Conservation (phyloP, 2,113 vertebrate genomes). For the Pica pica region DNA sequence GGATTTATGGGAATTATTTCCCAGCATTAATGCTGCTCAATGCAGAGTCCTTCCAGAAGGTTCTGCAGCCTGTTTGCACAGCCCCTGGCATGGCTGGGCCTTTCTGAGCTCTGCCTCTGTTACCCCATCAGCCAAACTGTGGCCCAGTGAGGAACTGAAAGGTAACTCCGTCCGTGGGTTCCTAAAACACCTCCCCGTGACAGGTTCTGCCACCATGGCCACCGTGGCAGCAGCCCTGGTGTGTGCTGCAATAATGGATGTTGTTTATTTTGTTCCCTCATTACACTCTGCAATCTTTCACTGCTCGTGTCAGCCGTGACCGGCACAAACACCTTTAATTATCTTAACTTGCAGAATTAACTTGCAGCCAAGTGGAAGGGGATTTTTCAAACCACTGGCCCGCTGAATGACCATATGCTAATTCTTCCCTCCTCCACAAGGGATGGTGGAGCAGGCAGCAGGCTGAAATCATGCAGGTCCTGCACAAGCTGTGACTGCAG, state of each 20-base stretch:
- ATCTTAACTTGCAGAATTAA: not conserved
- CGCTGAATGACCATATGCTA: not conserved
- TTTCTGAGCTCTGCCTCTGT: not conserved
- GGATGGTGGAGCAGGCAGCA: not conserved
- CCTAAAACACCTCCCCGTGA: not conserved
- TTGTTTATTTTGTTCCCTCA: not conserved
- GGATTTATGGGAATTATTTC: fast-evolving
- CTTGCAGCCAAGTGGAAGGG: not conserved
- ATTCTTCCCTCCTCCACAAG: not conserved
- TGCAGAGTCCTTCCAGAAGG: not conserved
- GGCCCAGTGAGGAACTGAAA: not conserved
- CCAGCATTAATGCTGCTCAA: not conserved
- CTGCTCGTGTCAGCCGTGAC: not conserved
- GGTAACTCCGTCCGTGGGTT: not conserved
- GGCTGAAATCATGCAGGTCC: not conserved
- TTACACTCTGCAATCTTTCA: not conserved
- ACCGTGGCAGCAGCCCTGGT: not conserved
- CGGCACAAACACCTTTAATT: not conserved
- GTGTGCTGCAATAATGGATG: not conserved
- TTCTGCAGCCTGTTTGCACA: not conserved
- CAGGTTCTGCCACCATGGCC: not conserved
- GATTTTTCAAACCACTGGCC: not conserved
- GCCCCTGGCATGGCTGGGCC: not conserved
- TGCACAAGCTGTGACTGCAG: not conserved
- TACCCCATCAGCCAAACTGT: not conserved